Evolutionary conservation across 1,140 invertebrate species (phyloP).

Genomic region (Caerostris extrusa): DNA sequence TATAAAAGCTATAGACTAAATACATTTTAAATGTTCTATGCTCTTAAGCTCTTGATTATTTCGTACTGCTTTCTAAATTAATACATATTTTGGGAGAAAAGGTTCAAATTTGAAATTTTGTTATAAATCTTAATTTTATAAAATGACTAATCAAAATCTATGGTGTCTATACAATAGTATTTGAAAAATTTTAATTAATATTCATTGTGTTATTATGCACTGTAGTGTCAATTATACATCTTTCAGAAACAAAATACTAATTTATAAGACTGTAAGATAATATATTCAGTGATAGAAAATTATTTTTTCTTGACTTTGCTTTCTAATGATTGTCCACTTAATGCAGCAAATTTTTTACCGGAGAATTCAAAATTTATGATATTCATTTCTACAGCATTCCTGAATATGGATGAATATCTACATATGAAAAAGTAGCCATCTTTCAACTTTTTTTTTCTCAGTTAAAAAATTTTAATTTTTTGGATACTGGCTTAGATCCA

Average conservation of each 20-base stretch:
- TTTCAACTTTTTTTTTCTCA: no score
- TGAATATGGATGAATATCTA: constrained; percentile 28
- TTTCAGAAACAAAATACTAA: background rate
- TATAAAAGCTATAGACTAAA: constrained; percentile 28
- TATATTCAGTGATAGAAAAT: constrained; percentile 10
- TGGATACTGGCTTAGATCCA: no score
- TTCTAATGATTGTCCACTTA: constrained; percentile 66
- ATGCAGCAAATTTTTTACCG: constrained; percentile 10
- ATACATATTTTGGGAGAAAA: background rate
- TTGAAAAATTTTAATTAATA: background rate
- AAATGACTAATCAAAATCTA: background rate
- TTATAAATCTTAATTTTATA: background rate
- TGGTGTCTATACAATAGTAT: background rate
- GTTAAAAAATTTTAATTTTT: no score
- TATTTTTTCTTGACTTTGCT: background rate
- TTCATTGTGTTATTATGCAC: background rate
- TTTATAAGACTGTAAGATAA: background rate
- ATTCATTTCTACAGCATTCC: background rate
- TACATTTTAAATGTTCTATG: constrained; percentile 34
- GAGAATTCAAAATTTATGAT: constrained; percentile 18
- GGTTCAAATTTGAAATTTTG: background rate
- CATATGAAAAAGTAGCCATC: background rate
- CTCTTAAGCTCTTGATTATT: constrained; percentile 39
- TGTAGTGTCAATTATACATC: background rate
- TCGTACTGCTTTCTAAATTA: constrained; percentile 13